Evolutionary conservation across 1,140 invertebrate species (phyloP).

Genomic region (Hormaphis cornu): DNA sequence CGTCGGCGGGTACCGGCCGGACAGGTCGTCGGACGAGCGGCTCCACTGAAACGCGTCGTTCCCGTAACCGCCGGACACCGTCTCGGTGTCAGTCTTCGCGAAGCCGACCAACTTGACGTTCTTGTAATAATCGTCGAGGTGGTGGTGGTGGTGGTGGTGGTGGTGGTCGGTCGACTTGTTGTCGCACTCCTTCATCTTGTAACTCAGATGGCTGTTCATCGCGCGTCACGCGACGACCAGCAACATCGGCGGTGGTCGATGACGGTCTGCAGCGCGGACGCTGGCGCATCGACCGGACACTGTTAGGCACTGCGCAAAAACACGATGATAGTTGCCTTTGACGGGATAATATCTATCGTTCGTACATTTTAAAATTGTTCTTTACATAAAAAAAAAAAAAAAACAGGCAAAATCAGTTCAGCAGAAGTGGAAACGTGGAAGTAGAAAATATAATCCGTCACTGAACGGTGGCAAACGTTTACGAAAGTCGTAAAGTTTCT

Average conservation of each 20-base stretch:
- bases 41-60: constrained; percentile 15
- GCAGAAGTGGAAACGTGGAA: too few species aligned
- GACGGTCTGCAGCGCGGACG: not conserved
- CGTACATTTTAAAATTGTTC: too few species aligned
- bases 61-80: not conserved
- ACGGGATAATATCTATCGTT: too few species aligned
- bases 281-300: not conserved
- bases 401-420: too few species aligned
- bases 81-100: constrained; percentile 11
- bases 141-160: not conserved
- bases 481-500: too few species aligned
- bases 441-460: too few species aligned
- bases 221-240: not conserved
- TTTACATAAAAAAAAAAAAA: too few species aligned
- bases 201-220: constrained; percentile 16
- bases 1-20: not conserved
- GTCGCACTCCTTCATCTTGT: constrained; percentile 24
- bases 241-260: too few species aligned
- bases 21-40: not conserved
- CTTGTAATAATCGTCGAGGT: constrained; percentile 22
- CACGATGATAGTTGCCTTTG: too few species aligned
- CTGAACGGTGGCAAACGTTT: too few species aligned
- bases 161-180: not conserved
- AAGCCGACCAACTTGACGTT: constrained; percentile 7
- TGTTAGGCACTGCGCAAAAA: not conserved